Conservation (phyloP, 2,888 invertebrate genomes). For the Sarcophaga carnaria region DNA sequence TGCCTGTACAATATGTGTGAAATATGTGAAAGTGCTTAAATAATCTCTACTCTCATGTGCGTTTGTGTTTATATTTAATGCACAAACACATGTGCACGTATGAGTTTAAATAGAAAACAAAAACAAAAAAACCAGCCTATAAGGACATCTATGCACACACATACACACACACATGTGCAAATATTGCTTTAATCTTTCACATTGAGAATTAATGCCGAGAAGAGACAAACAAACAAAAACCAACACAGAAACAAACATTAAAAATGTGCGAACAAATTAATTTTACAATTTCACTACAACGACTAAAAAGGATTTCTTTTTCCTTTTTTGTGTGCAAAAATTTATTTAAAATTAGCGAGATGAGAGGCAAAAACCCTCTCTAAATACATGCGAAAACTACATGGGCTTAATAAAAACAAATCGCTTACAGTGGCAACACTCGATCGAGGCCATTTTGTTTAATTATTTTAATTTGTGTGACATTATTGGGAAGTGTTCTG, state of each 20-base stretch:
- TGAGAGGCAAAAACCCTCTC: neutral
- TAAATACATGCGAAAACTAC: neutral
- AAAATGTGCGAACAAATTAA: slow-evolving; percentile 31
- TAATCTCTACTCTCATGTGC: no score
- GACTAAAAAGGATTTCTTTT: neutral
- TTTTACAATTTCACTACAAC: slow-evolving; percentile 1
- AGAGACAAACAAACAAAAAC: neutral
- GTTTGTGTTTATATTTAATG: no score
- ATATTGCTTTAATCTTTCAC: slow-evolving; percentile 11
- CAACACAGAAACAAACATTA: neutral
- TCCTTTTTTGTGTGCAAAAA: neutral
- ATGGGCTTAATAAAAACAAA: neutral
- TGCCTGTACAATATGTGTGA: neutral
- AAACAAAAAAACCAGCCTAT: neutral
- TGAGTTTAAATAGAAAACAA: neutral
- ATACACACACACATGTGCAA: neutral
- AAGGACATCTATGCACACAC: neutral
- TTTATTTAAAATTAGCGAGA: neutral
- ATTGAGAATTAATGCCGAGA: slow-evolving; percentile 27
- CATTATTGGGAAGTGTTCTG: neutral
- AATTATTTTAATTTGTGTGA: no score
- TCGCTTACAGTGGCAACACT: neutral
- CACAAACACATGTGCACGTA: neutral
- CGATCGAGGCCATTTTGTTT: no score
- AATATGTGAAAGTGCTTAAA: no score